Evolutionary conservation across 1,140 invertebrate species (phyloP), one percentile per base, ranked within the genome.

Genomic region (Drosophila saltans): DNA sequence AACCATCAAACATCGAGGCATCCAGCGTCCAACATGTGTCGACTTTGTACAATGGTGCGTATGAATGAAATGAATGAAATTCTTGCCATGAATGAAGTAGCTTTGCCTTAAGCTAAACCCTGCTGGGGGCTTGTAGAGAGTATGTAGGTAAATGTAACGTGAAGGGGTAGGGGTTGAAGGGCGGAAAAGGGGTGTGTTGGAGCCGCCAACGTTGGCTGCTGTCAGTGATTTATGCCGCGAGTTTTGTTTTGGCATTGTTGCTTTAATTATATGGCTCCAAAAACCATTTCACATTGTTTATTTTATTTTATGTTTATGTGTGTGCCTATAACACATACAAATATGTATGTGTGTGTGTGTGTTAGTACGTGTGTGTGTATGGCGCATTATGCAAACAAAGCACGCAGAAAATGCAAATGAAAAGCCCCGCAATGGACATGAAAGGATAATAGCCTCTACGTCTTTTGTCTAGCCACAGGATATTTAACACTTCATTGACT

Each of bases 401-500:
- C 83, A 83, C 83, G 79, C 75, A 79, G 52, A 41, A 67, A 79
- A 88, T 73, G 71, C 81, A 85, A 85, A 81, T 85, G 81, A 69
- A 80, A 80, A 45, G 16, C 63, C 80, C 65, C 65, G 76, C 70
- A 69, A 67, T 69, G 73, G 59, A 78, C 66, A 70, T 64, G 70
- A 64, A 56, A 48, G 71, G 73, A 73, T 66, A 75, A 75, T 58
- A 26, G 30, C 41, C 9, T 30, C 39, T 9, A 57, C 70, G 61
- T 70, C 68, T 76, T 75, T 60, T 64, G 28, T 40, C 21, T 52
- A 45, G 43, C 86, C 69, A 76, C 86, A 80, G 85, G 86, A 86
- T 71, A 86, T 80, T 90, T 75, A 90, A 86, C 81, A 90, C 82
- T 78, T 80, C 76, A 90, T 88, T 86, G 86, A 88, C 80, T 90